Evolutionary conservation across 2,888 invertebrate species (phyloP), one percentile per base, ranked within the genome.

Genomic region (Leptopterna dolabrata): DNA sequence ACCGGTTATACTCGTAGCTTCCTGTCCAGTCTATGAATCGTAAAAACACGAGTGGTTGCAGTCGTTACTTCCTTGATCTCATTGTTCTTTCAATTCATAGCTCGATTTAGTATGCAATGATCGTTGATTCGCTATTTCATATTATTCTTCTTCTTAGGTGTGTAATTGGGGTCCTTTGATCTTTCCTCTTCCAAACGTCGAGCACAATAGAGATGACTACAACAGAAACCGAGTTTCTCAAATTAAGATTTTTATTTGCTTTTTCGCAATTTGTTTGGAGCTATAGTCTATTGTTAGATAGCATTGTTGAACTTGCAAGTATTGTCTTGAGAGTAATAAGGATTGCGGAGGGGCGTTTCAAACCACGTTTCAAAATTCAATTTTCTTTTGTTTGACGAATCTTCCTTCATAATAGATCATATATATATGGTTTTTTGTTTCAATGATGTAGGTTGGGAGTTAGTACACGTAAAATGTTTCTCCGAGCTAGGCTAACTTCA

Each of bases 171-270:
- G 24, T 27, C 24, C 24, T 63, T 63, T 63, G 63, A 63, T 63
- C 63, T 63, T 19, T 24, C 24, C 24, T 19, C 24, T 63, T 63
- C 19, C 24, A 63, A 63, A 63, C 63, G 55, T 19, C 55, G 55
- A 9, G 55, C 24, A 63, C 63, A 63, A 63, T 63, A 19, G 63
- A 63, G 63, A 11, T 27, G 63, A 63, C 63, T 63, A 24, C 63
- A 63, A 63, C 63, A 63, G 24, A 63, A 63, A 24, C 63, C 3
- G 24, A 11, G 63, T 63, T 63, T 24, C 63, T 63, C 63, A 63
- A 63, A 63, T 63, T 63, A 63, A 63, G 63, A 63, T 24, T 63
- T 63, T 63, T 63, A 63, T 63, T 63, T 63, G 63, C 63, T 63
- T 63, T 36, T 63, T 63, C 63, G 63, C 63, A 63, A 63, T 63